These are phyloP conservation scores for Geophilus truncorum DNA, from an alignment of 2,888 invertebrate species.

Conservation along the genomic window DNA sequence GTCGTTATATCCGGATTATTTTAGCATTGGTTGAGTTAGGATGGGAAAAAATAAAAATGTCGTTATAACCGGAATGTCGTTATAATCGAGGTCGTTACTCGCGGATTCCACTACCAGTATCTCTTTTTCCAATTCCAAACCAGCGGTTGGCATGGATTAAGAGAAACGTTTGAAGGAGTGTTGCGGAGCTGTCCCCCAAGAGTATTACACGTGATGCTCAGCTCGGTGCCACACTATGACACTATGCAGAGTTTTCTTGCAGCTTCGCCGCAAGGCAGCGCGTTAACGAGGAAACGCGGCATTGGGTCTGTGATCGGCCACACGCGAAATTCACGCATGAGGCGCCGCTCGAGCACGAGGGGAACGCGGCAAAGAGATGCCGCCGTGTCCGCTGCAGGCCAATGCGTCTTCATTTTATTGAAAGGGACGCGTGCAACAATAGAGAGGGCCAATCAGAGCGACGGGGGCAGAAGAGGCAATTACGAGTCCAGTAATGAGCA, in stretches of 20 bases:
- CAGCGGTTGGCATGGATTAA: neutral
- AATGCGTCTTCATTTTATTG: neutral
- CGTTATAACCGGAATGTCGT: too few species aligned
- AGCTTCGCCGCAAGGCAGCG: neutral
- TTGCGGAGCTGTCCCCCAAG: neutral
- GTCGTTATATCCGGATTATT: too few species aligned
- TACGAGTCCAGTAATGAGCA: neutral
- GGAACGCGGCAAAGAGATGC: constrained; percentile 17
- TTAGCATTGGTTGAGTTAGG: too few species aligned
- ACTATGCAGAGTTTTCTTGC: neutral
- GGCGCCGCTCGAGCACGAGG: constrained; percentile 16
- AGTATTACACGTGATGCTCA: neutral
- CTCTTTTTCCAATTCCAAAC: neutral
- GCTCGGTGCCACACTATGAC: neutral
- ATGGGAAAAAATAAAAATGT: too few species aligned
- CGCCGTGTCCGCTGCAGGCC: constrained; percentile 27
- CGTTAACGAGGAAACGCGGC: constrained; percentile 25
- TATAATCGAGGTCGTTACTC: too few species aligned
- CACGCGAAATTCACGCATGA: constrained; percentile 27
- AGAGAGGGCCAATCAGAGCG: neutral
- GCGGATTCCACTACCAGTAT: too few species aligned
- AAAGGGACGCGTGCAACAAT: constrained; percentile 18
- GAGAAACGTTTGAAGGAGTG: neutral
- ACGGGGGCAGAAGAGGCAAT: neutral
- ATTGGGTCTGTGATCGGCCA: constrained; percentile 23